Evolutionary conservation across 1,140 invertebrate species (phyloP), one percentile per base, ranked within the genome.

Genomic region (Aphis gossypii): DNA sequence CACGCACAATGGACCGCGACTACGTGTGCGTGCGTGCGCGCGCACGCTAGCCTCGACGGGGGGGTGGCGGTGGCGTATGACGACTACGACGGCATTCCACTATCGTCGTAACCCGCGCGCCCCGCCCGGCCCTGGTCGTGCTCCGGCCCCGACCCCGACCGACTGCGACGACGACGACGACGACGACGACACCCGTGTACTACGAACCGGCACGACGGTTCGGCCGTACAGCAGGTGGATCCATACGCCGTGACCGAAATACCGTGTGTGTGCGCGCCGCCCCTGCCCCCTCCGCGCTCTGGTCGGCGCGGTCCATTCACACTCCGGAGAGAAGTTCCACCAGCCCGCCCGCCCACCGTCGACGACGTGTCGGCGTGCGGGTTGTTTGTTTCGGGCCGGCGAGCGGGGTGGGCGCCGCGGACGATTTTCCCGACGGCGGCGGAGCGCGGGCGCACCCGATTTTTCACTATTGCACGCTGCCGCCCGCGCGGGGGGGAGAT

Each of bases 171-270:
- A 44, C 89, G 51, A 41, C 11, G 25, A 41, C 38, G 35, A 44
- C 89, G 51, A 41, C 38, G 25, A 18, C 89, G 51, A 41, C 38
- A 44, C 30, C 38, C 83, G 23, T 25, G 30, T 83, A 83, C 82
- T 83, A 83, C 84, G 84, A 82, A 35, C 82, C 11, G 30, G 38
- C 83, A 46, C 46, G 46, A 35, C 51, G 38, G 54, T 18, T 23
- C 90, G 60, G 60, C 41, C 38, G 68, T 76, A 46, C 60, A 92
- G 90, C 90, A 82, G 68, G 68, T 92, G 90, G 68, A 92, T 92
- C 90, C 90, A 76, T 92, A 48, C 90, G 90, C 90, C 60, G 90
- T 92, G 60, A 92, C 68, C 90, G 90, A 92, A 92, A 92, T 82
- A 82, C 60, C 68, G 44, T 18, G 90, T 20, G 76, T 35, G 82